Evolutionary conservation across 2,113 vertebrate species (phyloP), one percentile per base, ranked within the genome.

Genomic region (Eulemur rufifrons): DNA sequence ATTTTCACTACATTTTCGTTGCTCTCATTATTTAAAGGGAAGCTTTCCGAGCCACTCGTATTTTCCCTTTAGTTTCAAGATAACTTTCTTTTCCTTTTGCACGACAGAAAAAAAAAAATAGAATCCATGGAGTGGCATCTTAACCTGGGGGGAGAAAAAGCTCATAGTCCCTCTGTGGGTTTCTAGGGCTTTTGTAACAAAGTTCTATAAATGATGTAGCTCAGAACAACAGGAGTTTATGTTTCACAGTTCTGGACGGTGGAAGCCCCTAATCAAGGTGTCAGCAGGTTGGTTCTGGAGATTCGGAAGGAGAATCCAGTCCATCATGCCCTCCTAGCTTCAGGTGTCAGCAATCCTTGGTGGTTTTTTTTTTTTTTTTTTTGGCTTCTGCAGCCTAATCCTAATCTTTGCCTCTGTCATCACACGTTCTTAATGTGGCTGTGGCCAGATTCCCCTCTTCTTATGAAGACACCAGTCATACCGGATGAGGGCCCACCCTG

Each of bases 141-240:
- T 32, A 45, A 63, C 50, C 64, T 32, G 1, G 8, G 21, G 52
- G 50, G 11, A 94, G 25, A 42, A 52, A 64, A 87, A 34, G 21
- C 11, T 13, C 34, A 66, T 0, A 3, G 29, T 29, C 39, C n/a
- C 2, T 6, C 1, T 27, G 1, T 12, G 18, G 29, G 66, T 64
- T 71, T 69, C 94, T 37, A 50, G 5, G 4, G 29, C 68, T 45
- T 17, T 27, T 39, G 18, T 21, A 84, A 39, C 4, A 15, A 64
- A 42, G 56, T 10, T 8, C 45, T 27, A 76, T 27, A 39, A 6
- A 86, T 5, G 14, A 2, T 3, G 27, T n/a, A 27, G 34, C 14
- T 50, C 6, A 80, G 66, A 74, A 27, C 4, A 92, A 18, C 5
- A 56, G n/a, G 64, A 21, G 39, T 56, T 14, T 17, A 64, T 21